Evolutionary conservation across 2,888 invertebrate genomes (phyloP).

Genomic region (Leucophenga montana): DNA sequence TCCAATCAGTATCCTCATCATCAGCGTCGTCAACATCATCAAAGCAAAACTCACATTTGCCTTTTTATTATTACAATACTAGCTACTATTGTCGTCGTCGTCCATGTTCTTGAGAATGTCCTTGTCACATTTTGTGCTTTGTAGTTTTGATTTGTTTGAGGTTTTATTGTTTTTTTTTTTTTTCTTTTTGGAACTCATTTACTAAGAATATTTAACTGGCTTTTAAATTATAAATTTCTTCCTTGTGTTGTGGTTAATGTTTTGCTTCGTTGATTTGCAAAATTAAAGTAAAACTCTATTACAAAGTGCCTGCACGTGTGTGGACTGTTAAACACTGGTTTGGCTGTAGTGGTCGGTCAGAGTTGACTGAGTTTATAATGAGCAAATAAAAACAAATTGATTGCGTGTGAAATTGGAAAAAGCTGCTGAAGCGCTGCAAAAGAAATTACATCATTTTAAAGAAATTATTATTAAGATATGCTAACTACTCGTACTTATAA

Average conservation of each 20-base stretch:
- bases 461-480: too few relatives aligned
- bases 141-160: conserved; percentile 37
- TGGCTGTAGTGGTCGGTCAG: background rate
- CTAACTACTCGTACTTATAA: too few relatives aligned
- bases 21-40: background rate
- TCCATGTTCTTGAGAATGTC: too few relatives aligned
- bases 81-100: background rate
- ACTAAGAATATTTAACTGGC: background rate
- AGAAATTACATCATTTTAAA: too few relatives aligned
- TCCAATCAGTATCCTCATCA: background rate
- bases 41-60: too few relatives aligned
- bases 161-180: background rate
- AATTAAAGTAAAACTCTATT: conserved; percentile 52
- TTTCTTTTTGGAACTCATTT: background rate
- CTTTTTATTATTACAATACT: background rate
- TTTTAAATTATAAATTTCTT: background rate
- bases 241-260: conserved; percentile 50
- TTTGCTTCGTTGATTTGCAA: conserved; percentile 62
- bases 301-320: conserved; percentile 35
- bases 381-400: conserved; percentile 54
- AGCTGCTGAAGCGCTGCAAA: too few relatives aligned
- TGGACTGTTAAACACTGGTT: conserved; percentile 32
- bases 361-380: conserved; percentile 53
- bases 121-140: background rate
- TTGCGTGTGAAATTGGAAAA: conserved; percentile 47